Conservation (phyloP, 1,140 invertebrate genomes). For the Zaprionus gabonicus region DNA sequence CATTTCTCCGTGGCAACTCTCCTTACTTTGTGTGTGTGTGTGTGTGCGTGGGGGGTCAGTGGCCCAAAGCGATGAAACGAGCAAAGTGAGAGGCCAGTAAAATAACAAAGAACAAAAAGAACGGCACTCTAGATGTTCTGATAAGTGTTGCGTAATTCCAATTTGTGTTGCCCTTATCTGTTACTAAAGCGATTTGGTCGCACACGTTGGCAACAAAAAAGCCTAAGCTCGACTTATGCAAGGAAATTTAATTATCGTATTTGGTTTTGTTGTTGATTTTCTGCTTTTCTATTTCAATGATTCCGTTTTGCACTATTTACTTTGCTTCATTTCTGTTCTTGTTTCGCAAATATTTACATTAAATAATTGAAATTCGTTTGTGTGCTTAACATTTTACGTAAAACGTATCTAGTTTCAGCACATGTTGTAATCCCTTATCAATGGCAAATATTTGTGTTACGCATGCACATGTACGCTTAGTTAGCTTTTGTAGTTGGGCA, state of each 20-base stretch:
- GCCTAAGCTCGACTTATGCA: not conserved
- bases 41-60: conserved; percentile 15
- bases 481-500: not conserved
- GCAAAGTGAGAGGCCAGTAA: conserved; percentile 4
- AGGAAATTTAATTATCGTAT: not conserved
- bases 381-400: not conserved
- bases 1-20: conserved; percentile 17
- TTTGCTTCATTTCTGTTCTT: not conserved
- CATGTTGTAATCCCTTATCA: not conserved
- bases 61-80: conserved; percentile 25
- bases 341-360: conserved; percentile 2
- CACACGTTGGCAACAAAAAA: not conserved
- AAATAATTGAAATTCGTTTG: conserved; percentile 1
- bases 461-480: not conserved
- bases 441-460: not conserved
- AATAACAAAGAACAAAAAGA: not conserved
- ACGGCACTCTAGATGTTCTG: not conserved
- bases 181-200: not conserved
- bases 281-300: not conserved
- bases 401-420: not conserved
- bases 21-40: not conserved
- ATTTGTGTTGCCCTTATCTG: conserved; percentile 1
- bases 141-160: conserved; percentile 23
- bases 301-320: not conserved
- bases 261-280: not conserved